A percentile compares a stretch with the other conserved stretches of the same genome.
These are phyloP conservation scores for Trissoscelio sp. DNA, from an alignment of 2,888 invertebrate genomes.

Conservation along the genomic window DNA sequence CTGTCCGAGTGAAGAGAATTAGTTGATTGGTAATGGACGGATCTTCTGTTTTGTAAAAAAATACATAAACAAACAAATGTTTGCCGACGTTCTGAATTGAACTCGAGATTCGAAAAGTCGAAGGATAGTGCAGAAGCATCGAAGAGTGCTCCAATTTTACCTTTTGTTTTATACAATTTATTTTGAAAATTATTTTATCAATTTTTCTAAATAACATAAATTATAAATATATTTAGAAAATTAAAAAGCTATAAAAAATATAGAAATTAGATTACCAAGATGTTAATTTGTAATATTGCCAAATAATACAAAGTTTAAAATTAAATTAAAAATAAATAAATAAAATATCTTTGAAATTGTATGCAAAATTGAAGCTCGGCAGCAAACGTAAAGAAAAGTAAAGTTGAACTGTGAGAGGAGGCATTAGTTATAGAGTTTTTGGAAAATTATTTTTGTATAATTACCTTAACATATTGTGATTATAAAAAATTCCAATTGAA, in stretches of 20 bases:
- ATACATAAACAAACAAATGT: constrained; percentile 66
- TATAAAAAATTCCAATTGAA: too few relatives aligned
- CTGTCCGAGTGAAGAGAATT: constrained; percentile 93
- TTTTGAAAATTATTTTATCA: background rate
- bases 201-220: background rate
- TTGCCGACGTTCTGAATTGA: constrained; percentile 40
- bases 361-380: constrained; percentile 25
- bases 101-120: constrained; percentile 45
- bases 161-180: background rate
- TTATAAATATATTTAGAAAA: too few relatives aligned
- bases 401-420: constrained; percentile 11
- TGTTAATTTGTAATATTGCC: too few relatives aligned
- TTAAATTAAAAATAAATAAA: background rate
- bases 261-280: too few relatives aligned
- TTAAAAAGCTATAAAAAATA: too few relatives aligned
- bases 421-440: constrained; percentile 5
- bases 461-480: too few relatives aligned
- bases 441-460: background rate
- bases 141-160: constrained; percentile 43
- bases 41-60: constrained; percentile 85
- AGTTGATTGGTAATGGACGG: constrained; percentile 92
- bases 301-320: background rate
- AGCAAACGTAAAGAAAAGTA: constrained; percentile 17
- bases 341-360: background rate
- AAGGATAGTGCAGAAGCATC: constrained; percentile 40